Evolutionary conservation across 37 sponge, comb jelly and placozoan species (phyloP), one percentile per base, ranked within the genome.

Genomic region (Hormiphora californensis): DNA sequence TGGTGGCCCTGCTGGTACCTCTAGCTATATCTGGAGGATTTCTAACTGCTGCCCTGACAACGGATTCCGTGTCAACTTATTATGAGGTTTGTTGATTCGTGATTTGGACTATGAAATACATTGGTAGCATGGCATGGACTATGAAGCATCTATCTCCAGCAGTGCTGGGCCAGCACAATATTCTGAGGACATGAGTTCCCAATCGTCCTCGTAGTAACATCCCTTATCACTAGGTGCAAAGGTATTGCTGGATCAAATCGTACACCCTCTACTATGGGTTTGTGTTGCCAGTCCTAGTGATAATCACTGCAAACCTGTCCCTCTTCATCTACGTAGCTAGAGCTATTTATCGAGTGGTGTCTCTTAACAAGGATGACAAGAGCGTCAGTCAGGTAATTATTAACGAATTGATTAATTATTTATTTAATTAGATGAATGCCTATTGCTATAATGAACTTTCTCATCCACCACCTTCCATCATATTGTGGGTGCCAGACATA

Each of bases 21-120:
- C 36, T 73, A 1, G 81, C 81, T 19, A 73, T 73, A n/a, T 43
- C 81, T 43, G 81, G 81, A 15, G 81, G 81, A 73, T 73, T 73
- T 46, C 81, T 73, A 25, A 46, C 43, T 4, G 81, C 81, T 40
- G 81, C 81, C 23, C 81, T 73, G 5, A 40, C 81, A 22, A 73
- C 25, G 17, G 46, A 73, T 21, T 19, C 81, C 0, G 81, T n/a
- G n/a, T n/a, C 81, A 8, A 36, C 40, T 28, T 73, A 33, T 21
- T 73, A 73, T 19, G 81, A 73, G 44, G 81, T 73, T 19, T 57
- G 7, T 19, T 19, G 30, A 5, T 57, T 57, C n/a, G 5, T 57
- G n/a, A 57, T 15, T 12, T 49, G 30, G n/a, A 57, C 61, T 57
- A 28, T 57, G 27, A 23, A 21, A 28, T 57, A 59, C 27, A n/a